A percentile compares a stretch with the other conserved stretches of the same genome.
Evolutionary conservation across 2,797 vertebrate genomes (phyloP).

Genomic region (Tympanoctomys barrerae): DNA sequence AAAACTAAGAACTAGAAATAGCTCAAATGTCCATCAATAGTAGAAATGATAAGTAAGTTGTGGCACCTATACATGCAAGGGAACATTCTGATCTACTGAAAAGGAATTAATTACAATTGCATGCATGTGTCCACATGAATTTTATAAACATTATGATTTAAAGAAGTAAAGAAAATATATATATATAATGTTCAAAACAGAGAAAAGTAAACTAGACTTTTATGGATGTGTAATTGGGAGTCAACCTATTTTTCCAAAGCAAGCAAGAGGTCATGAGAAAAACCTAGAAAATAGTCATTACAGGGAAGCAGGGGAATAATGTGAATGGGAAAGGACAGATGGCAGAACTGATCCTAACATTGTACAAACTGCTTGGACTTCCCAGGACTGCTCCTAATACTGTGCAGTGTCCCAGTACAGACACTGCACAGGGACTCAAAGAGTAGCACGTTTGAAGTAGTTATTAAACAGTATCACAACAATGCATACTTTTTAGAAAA

Average conservation of each 20-base stretch:
- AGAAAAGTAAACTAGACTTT: neutral
- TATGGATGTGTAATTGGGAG: neutral
- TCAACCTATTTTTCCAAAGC: neutral
- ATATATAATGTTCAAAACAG: neutral
- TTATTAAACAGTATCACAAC: neutral
- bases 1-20: slow-evolving; percentile 35
- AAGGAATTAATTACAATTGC: slow-evolving; percentile 41
- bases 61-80: neutral
- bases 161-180: neutral
- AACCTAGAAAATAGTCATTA: neutral
- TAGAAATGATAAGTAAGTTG: neutral
- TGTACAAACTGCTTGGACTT: no score
- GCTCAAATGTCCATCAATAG: slow-evolving; percentile 7
- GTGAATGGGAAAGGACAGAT: neutral
- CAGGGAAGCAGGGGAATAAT: neutral
- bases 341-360: neutral
- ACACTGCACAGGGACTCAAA: neutral
- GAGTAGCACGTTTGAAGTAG: neutral
- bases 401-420: neutral
- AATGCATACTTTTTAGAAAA: slow-evolving; percentile 12
- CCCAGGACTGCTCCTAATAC: neutral
- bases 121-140: neutral
- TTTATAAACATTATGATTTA: neutral
- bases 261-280: neutral
- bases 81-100: slow-evolving; percentile 22